phyloP scores from a whole-genome alignment of 2,113 vertebrate species.

The Pao palembangensis region DNA sequence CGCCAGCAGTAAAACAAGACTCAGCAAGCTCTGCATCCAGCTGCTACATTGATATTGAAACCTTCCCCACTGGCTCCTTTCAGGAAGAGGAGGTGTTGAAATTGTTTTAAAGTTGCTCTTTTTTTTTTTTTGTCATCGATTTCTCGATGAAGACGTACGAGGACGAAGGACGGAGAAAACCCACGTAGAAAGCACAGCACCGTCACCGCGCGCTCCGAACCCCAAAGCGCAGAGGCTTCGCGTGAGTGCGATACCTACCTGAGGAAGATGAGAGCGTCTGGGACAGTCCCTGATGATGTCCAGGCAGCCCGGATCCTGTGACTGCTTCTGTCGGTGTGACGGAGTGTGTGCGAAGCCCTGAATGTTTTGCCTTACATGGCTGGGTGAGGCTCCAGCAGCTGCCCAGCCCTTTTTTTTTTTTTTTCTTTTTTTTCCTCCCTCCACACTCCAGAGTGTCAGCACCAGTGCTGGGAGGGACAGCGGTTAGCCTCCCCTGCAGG shows the following conservation, averaged over 20 bases:
- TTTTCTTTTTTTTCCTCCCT: no score
- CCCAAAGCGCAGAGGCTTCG: background rate
- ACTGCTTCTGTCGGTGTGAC: slow-evolving; percentile 32
- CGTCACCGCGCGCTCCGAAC: background rate
- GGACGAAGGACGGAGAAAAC: no score
- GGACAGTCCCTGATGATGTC: slow-evolving; percentile 10
- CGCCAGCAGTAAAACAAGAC: no score
- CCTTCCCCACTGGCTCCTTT: background rate
- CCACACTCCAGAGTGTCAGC: slow-evolving; percentile 15
- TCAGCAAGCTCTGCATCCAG: no score
- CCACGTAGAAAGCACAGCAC: no score
- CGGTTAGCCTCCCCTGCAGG: slow-evolving; percentile 47
- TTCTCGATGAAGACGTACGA: no score
- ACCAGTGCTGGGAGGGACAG: slow-evolving; percentile 11
- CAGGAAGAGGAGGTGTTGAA: no score
- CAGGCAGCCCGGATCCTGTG: slow-evolving; percentile 33
- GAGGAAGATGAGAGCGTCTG: slow-evolving; percentile 17
- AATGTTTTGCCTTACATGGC: slow-evolving; percentile 51
- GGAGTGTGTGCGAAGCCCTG: slow-evolving; percentile 47
- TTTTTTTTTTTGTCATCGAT: no score
- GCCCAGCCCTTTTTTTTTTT: slow-evolving; percentile 56
- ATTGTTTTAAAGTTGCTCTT: no score
- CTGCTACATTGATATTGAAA: background rate
- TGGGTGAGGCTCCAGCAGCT: slow-evolving; percentile 56
- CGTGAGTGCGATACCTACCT: slow-evolving; percentile 46